Evolutionary conservation across 2,797 vertebrate species (phyloP).

Genomic region (Squalus acanthias): DNA sequence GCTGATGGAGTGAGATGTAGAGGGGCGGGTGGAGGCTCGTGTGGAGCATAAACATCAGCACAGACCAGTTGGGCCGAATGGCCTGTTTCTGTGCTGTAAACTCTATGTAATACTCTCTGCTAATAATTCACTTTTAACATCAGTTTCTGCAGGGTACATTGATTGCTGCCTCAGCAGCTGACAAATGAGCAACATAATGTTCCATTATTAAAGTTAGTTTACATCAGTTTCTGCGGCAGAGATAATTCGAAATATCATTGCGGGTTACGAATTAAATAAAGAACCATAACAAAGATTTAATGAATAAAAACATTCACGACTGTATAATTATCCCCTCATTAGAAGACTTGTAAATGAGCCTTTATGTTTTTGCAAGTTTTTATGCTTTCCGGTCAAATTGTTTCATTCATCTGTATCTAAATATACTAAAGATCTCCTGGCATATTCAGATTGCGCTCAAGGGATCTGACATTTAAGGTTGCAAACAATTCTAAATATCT

Average conservation of each 20-base stretch:
- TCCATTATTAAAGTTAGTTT: not conserved
- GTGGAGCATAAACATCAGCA: not conserved
- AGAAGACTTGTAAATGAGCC: not conserved
- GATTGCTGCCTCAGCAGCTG: not conserved
- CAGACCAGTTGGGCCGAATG: not conserved
- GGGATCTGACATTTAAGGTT: not conserved
- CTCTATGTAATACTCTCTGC: not conserved
- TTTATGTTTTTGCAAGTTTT: conserved; percentile 1
- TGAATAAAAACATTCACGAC: not conserved
- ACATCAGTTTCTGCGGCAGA: not conserved
- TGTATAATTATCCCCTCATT: not conserved
- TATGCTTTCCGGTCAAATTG: not conserved
- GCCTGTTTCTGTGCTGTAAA: not conserved
- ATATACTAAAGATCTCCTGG: not conserved
- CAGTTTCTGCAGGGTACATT: not conserved
- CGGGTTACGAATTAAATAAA: not conserved
- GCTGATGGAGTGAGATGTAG: not conserved
- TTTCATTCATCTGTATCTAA: not conserved
- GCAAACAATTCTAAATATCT: not conserved
- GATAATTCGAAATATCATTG: not conserved
- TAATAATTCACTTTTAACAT: not conserved
- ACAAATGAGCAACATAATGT: not conserved
- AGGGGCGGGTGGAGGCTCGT: not conserved
- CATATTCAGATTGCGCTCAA: not conserved
- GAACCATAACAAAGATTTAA: not conserved